Conservation (phyloP, 2,888 invertebrate species). For the Acrocyrtus sp. region DNA sequence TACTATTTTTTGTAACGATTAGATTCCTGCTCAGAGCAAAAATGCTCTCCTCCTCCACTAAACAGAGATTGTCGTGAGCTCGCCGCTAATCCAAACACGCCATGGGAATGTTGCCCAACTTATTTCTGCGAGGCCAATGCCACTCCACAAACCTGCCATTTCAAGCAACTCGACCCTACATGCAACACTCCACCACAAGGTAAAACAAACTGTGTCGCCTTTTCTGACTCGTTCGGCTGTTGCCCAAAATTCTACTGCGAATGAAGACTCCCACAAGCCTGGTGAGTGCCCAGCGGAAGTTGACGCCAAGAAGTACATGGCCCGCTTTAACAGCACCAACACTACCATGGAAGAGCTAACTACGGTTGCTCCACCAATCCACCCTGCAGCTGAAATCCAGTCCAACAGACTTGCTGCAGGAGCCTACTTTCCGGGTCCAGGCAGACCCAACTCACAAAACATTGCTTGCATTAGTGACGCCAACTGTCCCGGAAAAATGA, state of each 20-base stretch:
- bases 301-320: conserved; percentile 46
- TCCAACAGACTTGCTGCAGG: not conserved
- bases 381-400: too few relatives aligned
- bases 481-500: conserved; percentile 56
- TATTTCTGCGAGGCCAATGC: conserved; percentile 57
- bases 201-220: conserved; percentile 59
- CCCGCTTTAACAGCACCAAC: conserved; percentile 15
- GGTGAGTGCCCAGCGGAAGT: conserved; percentile 58
- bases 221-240: conserved; percentile 58
- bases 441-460: not conserved
- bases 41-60: conserved; percentile 58
- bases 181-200: conserved; percentile 57
- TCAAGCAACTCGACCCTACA: conserved; percentile 50
- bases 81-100: conserved; percentile 15
- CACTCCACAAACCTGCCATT: conserved; percentile 48
- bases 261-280: too few relatives aligned
- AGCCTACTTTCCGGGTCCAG: not conserved
- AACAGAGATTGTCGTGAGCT: conserved; percentile 52
- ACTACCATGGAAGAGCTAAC: too few relatives aligned
- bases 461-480: conserved; percentile 53
- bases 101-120: conserved; percentile 57
- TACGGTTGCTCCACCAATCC: too few relatives aligned
- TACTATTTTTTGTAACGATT: too few relatives aligned
- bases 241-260: conserved; percentile 62
- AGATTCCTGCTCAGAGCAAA: conserved; percentile 54